Conservation (phyloP, 2,888 invertebrate species). For the Aquatica leii region DNA sequence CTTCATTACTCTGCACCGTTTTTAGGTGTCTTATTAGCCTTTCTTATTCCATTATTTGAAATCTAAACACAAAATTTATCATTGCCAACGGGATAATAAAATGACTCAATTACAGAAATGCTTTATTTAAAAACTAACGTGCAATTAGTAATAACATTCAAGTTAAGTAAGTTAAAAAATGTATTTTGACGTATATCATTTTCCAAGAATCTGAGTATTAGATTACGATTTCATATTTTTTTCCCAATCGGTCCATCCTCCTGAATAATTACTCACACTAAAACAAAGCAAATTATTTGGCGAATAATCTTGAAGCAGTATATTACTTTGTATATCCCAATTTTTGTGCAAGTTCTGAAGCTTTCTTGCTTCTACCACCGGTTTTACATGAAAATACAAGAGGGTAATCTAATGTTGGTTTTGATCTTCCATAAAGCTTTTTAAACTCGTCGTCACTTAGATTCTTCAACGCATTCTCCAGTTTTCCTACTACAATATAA, state of each 20-base stretch:
- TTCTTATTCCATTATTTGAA: too few species aligned
- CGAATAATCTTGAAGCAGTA: neutral
- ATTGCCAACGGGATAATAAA: too few species aligned
- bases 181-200: too few species aligned
- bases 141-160: too few species aligned
- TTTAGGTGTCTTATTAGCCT: too few species aligned
- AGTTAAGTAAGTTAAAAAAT: too few species aligned
- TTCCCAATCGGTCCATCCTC: slow-evolving; percentile 64
- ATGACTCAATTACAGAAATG: too few species aligned
- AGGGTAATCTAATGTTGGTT: slow-evolving; percentile 67
- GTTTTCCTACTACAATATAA: slow-evolving; percentile 65
- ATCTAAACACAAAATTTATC: too few species aligned
- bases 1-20: too few species aligned
- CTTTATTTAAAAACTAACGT: too few species aligned
- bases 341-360: slow-evolving; percentile 66
- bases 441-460: slow-evolving; percentile 66
- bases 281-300: slow-evolving; percentile 37
- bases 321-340: slow-evolving; percentile 70
- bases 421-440: slow-evolving; percentile 65
- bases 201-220: too few species aligned
- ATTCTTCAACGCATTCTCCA: slow-evolving; percentile 60
- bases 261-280: slow-evolving; percentile 60
- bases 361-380: slow-evolving; percentile 71
- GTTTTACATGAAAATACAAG: slow-evolving; percentile 76
- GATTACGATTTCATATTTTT: slow-evolving; percentile 46